phyloP scores from a whole-genome alignment of 2,888 invertebrate genomes.

The Drosophila trichaetosa region DNA sequence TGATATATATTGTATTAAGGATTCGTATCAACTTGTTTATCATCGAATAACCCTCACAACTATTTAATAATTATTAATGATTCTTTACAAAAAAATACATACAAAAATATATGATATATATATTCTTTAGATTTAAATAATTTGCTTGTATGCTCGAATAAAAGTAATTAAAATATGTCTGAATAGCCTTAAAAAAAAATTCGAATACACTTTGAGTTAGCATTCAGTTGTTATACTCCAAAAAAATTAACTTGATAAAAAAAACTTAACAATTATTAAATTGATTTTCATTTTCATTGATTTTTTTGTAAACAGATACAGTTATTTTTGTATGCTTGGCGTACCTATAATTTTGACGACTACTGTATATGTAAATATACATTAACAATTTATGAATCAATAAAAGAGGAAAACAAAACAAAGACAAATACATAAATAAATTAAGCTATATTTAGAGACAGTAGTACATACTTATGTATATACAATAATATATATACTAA shows the following conservation, averaged over 20 bases:
- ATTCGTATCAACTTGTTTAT: conserved; percentile 23
- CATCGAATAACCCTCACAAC: not conserved
- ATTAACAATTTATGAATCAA: conserved; percentile 2
- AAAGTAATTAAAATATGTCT: not conserved
- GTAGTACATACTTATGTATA: conserved; percentile 17
- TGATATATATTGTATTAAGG: conserved; percentile 55
- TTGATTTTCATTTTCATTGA: not conserved
- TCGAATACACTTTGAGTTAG: not conserved
- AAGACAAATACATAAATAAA: conserved; percentile 3
- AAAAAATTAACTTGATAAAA: not conserved
- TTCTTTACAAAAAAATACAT: not conserved
- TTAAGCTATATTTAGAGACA: conserved; percentile 1
- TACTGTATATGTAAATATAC: conserved; percentile 10
- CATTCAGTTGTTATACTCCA: not conserved
- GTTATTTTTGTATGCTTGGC: not conserved
- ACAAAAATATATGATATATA: not conserved
- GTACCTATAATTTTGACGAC: conserved; percentile 1
- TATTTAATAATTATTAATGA: not conserved
- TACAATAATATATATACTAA: conserved; percentile 5
- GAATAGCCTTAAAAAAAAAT: not conserved
- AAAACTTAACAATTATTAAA: not conserved
- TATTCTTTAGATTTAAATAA: not conserved
- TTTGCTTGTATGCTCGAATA: not conserved
- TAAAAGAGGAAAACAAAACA: not conserved
- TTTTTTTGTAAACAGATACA: not conserved